phyloP scores from a whole-genome alignment of 2,113 vertebrate genomes.

The Eublepharis macularius region DNA sequence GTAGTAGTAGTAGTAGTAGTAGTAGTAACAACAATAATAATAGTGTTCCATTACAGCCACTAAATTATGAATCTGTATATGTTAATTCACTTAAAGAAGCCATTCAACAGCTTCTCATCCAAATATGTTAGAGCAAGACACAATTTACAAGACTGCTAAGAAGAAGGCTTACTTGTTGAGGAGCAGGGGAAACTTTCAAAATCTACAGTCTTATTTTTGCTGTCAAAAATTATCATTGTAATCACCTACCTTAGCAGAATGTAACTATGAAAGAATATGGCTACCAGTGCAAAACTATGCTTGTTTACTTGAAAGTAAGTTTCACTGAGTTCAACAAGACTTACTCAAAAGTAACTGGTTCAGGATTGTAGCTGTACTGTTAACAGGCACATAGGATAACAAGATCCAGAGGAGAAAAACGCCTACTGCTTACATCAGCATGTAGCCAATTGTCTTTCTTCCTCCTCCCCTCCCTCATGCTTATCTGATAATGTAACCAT shows the following conservation, averaged over 20 bases:
- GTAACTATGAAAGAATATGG: too few species aligned
- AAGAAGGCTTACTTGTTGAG: background rate
- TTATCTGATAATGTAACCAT: constrained; percentile 67
- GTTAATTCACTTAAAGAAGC: background rate
- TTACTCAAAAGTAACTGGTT: too few species aligned
- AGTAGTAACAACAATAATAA: too few species aligned
- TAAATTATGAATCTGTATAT: background rate
- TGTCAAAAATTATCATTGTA: background rate
- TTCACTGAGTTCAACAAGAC: too few species aligned
- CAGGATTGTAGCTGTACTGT: background rate
- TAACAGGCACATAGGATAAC: background rate
- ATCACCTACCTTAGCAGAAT: background rate
- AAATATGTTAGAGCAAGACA: background rate
- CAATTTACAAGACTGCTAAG: background rate
- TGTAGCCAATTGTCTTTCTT: constrained; percentile 34
- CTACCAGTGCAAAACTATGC: too few species aligned
- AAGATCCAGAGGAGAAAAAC: too few species aligned
- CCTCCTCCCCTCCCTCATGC: constrained; percentile 52
- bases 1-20: too few species aligned
- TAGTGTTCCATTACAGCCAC: too few species aligned
- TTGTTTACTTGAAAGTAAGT: too few species aligned
- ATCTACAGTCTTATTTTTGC: background rate
- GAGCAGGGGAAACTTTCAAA: background rate
- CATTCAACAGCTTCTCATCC: background rate
- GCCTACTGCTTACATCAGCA: constrained; percentile 62